phyloP scores from a whole-genome alignment of 2,888 invertebrate genomes.

The Cepaea hortensis region DNA sequence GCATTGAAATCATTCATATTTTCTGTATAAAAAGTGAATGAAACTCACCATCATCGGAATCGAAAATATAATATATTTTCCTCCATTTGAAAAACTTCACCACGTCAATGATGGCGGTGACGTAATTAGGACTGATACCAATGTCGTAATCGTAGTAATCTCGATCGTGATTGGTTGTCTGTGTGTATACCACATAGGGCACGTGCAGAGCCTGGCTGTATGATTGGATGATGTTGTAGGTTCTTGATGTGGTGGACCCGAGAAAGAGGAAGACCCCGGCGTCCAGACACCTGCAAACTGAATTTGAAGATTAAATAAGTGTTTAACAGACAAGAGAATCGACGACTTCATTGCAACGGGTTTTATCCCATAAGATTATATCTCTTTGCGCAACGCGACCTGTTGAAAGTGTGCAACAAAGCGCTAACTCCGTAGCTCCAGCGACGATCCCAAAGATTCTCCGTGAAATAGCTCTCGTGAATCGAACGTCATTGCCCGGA shows the following conservation, averaged over 20 bases:
- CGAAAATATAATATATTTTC: conserved; percentile 91
- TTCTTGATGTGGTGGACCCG: conserved; percentile 62
- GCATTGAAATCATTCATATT: neutral
- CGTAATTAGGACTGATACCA: conserved; percentile 93
- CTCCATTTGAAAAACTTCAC: conserved; percentile 94
- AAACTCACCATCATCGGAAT: conserved; percentile 89
- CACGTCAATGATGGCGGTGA: conserved; percentile 94
- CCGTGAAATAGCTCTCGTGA: too few relatives aligned
- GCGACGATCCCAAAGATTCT: too few relatives aligned
- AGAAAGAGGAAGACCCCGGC: conserved; percentile 68
- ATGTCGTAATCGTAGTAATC: conserved; percentile 67
- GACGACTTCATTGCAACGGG: too few relatives aligned
- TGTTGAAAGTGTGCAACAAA: too few relatives aligned
- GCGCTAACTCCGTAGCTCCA: too few relatives aligned
- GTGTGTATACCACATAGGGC: conserved; percentile 67
- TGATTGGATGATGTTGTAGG: conserved; percentile 69
- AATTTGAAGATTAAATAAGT: neutral
- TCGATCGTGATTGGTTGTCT: conserved; percentile 59
- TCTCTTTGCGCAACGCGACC: too few relatives aligned
- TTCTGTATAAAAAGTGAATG: neutral
- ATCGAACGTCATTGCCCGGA: too few relatives aligned
- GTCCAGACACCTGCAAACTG: conserved; percentile 69
- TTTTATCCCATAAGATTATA: too few relatives aligned
- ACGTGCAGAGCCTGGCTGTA: conserved; percentile 69
- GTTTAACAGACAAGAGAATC: too few relatives aligned